Evolutionary conservation across 2,797 vertebrate species (phyloP), one percentile per base, ranked within the genome.

Genomic region (Gobionotothen gibberifrons): DNA sequence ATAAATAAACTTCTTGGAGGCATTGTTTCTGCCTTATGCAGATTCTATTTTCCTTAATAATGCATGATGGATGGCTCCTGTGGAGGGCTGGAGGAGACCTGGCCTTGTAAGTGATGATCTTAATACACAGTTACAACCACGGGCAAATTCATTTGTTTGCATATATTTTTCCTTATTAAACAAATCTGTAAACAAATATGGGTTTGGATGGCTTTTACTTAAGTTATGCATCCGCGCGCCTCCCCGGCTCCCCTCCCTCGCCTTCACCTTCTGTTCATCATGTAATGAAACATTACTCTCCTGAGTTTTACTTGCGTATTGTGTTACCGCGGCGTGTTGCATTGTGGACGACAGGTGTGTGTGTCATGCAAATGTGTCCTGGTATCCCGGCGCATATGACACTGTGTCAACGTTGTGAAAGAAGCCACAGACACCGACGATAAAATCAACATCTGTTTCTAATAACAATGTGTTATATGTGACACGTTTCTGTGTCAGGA

Each of bases 371-470:
- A 90, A 91, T 87, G 78, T 72, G 82, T 90, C 84, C 87, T 76
- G 78, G 82, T 83, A 85, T 89, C 79, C 78, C 82, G 56, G 84
- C 62, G 79, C 89, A 85, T 83, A 88, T 89, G 90, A 93, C 90
- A 92, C 88, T 6, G 81, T 89, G 90, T 90, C 88, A 61, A 88
- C 81, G 76, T 84, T 53, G 89, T 80, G 89, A 90, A 76, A 87
- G 84, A 88, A 90, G 80, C 82, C 84, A 76, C 83, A 92, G 86
- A 90, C 88, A 81, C 80, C 58, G 49, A 78, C 71, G 86, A 89
- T 87, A 91, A 91, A 90, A 90, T 92, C 89, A 93, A 89, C 92
- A 93, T 93, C 92, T 93, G 91, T 85, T 93, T 92, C 89, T 93
- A 91, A 92, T 93, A 93, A 93, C 88, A 87, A 87, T 58, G 86